Percentiles rank a stretch among this genome's conserved stretches.
These are phyloP conservation scores for Procavia capensis DNA, from an alignment of 2,113 vertebrate species.

Conservation along the genomic window DNA sequence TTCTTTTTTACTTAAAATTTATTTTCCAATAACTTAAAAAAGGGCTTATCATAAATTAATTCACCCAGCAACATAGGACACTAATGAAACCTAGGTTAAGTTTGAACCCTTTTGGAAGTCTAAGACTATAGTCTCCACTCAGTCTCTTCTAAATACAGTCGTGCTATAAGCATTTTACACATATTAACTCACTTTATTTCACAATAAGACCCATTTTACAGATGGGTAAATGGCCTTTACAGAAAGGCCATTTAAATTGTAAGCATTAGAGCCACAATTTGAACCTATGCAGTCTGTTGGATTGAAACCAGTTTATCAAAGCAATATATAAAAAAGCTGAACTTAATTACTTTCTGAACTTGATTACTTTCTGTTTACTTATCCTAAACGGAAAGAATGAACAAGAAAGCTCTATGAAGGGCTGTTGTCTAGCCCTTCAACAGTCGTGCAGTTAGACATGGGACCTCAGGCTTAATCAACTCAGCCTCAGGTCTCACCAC, in stretches of 20 bases:
- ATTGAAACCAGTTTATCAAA: neutral
- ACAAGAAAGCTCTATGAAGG: neutral
- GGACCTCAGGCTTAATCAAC: neutral
- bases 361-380: neutral
- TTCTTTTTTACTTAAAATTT: conserved; percentile 1
- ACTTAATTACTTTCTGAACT: neutral
- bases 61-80: neutral
- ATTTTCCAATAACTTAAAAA: neutral
- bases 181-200: neutral
- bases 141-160: neutral
- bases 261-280: neutral
- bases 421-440: rapidly evolving
- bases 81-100: neutral
- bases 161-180: neutral
- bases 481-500: neutral
- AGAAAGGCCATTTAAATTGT: neutral
- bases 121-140: neutral
- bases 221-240: neutral
- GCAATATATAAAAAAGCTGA: neutral
- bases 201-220: neutral
- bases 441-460: neutral
- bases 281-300: neutral
- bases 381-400: neutral
- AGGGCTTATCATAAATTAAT: neutral
- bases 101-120: neutral